Conservation (phyloP, 2,797 vertebrate genomes). For the Aselliscus stoliczkanus region DNA sequence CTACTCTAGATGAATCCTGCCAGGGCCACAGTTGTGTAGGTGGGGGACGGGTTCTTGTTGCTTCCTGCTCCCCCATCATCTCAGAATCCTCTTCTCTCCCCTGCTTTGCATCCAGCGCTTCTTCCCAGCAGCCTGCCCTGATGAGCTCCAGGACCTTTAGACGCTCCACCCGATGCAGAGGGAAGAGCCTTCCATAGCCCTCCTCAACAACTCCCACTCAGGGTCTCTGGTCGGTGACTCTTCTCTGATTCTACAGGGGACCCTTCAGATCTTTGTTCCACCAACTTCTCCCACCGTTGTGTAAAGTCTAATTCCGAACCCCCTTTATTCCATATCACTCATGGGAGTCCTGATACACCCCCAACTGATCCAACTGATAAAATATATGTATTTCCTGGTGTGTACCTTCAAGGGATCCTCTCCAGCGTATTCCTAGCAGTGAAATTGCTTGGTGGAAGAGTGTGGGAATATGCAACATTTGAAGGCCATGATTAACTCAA, state of each 20-base stretch:
- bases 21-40: background rate
- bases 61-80: background rate
- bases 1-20: background rate
- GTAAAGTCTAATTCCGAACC: background rate
- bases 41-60: background rate
- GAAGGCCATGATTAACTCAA: background rate
- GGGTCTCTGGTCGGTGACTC: background rate
- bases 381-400: background rate
- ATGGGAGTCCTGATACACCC: background rate
- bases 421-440: accelerated
- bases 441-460: background rate
- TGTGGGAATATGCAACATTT: background rate
- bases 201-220: accelerated
- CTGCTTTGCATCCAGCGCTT: background rate
- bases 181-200: background rate
- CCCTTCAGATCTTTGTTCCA: background rate
- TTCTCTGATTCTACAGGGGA: background rate
- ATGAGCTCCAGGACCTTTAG: background rate
- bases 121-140: background rate
- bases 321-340: background rate
- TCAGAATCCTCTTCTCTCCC: background rate
- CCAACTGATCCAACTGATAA: accelerated
- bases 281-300: background rate
- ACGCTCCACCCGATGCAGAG: background rate
- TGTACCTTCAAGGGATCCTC: background rate